phyloP scores from a whole-genome alignment of 2,888 invertebrate genomes.

The Crioceris asparagi region DNA sequence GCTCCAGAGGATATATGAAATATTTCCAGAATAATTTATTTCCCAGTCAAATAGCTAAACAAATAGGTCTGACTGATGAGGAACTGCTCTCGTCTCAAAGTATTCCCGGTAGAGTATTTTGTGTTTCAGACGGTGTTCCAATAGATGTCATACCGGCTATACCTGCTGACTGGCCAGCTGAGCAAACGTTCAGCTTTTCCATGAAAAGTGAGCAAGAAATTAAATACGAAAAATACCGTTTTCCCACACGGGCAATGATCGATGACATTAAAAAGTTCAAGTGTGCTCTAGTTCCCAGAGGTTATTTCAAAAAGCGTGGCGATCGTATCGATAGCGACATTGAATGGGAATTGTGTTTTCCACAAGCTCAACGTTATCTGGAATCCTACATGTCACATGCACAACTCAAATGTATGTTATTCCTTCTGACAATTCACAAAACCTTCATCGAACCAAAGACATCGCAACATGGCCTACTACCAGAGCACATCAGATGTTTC shows the following conservation, averaged over 20 bases:
- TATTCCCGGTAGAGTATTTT: constrained; percentile 58
- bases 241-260: constrained; percentile 60
- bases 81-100: constrained; percentile 46
- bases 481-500: constrained; percentile 61
- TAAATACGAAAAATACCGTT: constrained; percentile 43
- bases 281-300: constrained; percentile 60
- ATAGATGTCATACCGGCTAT: constrained; percentile 65
- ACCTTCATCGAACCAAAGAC: constrained; percentile 58
- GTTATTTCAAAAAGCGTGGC: constrained; percentile 52
- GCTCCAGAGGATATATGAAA: constrained; percentile 56
- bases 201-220: constrained; percentile 47
- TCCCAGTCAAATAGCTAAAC: constrained; percentile 46
- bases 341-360: constrained; percentile 72
- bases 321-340: constrained; percentile 36
- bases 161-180: constrained; percentile 60
- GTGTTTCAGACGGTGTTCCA: constrained; percentile 30
- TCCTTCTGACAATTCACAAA: constrained; percentile 58
- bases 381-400: constrained; percentile 60
- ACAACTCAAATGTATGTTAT: constrained; percentile 60
- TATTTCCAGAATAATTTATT: constrained; percentile 55
- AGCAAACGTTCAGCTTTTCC: constrained; percentile 58
- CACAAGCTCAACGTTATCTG: constrained; percentile 63
- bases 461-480: constrained; percentile 52
- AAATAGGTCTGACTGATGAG: constrained; percentile 46
- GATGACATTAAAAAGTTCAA: constrained; percentile 54